Base-by-base conservation (phyloP, 1,140 invertebrate genomes). In the Druon quercuslanigerum region DNA sequence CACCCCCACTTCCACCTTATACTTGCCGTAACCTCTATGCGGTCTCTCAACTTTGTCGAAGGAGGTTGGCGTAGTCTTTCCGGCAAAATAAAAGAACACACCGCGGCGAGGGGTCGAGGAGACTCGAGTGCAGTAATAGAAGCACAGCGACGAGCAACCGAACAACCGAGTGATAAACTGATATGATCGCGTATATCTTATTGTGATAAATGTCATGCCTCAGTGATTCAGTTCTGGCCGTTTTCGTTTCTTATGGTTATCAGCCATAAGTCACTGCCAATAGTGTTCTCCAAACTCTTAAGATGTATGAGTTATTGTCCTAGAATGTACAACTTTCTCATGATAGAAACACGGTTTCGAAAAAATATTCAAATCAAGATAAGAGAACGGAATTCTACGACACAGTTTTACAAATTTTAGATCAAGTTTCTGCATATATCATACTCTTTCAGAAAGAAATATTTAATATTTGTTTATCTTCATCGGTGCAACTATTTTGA, bases 21-120 rank as follows among this genome's bases (percentile, higher is more conserved):
- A 52, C 60, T 73, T 77, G 72, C 74, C 77, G 73, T 81, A 79
- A 83, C 76, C 73, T 19, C 77, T 73, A 79, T 81, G 79, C 74
- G 77, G 77, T 87, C 78, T 80, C 75, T 71, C 79, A 84, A 84
- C 82, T 83, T 82, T 83, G 75, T 51, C 73, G 51, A 56, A 76
- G 50, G 71, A 82, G 71, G 74, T 79, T 74, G 19, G 52, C 79
- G 71, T 56, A 72, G 74, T 56, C 73, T 57, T 60, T 20, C 6
- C 33, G 50, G 7, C 60, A 66, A 82, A 82, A 81, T 83, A 85
- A 85, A 83, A 83, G 78, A 75, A 75, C 75, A 83, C 75, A 57
- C 60, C 33, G 77, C 73, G 50, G 77, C 75, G 54, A 54, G 46
- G 52, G 70, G 50, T 8, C 40, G 50, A 72, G 20, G 56, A 80